Evolutionary conservation across 1,140 invertebrate genomes (phyloP), one percentile per base, ranked within the genome.

Genomic region (Tigriopus japonicus): DNA sequence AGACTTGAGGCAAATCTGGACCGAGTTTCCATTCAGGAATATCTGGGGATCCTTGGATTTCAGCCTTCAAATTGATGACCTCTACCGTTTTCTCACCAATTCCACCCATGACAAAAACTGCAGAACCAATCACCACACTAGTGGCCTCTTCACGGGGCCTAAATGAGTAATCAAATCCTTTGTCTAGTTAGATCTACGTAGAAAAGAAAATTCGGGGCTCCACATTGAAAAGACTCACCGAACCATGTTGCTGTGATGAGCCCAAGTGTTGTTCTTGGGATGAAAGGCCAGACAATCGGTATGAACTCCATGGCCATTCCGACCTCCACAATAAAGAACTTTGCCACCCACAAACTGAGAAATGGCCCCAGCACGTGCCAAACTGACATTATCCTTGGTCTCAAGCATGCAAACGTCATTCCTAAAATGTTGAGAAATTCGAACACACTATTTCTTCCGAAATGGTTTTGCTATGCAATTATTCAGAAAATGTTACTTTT

Each of bases 301-400:
- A 14, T 52, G 35, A 24, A 35, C 24, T 23, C 17, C 19, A 9
- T 15, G 10, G n/a, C 13, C 19, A 19, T 19, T 56, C 21, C 21
- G 15, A 14, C 59, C 59, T 61, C 59, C 59, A 55, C 59, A 61
- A 49, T 54, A 51, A 2, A 61, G 43, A 13, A 61, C 49, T 14
- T 35, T 40, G 12, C 51, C 59, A 6, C 53, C 53, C 17, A 56
- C 28, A 40, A 54, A 61, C 10, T 56, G 19, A 6, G 59, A n/a
- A 23, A 23, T 40, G 15, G 59, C 59, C 6, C 59, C 59, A 3
- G 59, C 59, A 23, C 59, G 15, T 14, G 45, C 40, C 19, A 61
- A 14, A 17, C 13, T 41, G 55, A 42, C 52, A 13, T 15, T 19
- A 9, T 54, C 23, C 2, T 17, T 41, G 14, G 21, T 58, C 10